A percentile compares a stretch with the other conserved stretches of the same genome.
These are phyloP conservation scores for Centroberyx gerrardi DNA, from an alignment of 2,797 vertebrate genomes.

Conservation along the genomic window DNA sequence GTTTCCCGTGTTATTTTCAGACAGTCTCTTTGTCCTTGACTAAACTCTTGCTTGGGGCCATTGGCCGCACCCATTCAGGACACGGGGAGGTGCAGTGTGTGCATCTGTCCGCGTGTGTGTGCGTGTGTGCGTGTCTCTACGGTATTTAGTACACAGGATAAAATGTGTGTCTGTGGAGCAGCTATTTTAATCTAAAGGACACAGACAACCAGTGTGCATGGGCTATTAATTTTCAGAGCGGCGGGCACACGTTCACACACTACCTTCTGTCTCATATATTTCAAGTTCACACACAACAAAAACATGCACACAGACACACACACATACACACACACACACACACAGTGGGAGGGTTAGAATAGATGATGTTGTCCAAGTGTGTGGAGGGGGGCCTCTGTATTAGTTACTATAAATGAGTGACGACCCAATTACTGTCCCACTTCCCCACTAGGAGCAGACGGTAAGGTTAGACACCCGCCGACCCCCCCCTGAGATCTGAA, in stretches of 20 bases:
- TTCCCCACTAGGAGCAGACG: conserved; percentile 74
- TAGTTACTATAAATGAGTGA: conserved; percentile 80
- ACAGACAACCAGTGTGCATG: conserved; percentile 36
- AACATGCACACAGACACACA: neutral
- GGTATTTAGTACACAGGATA: conserved; percentile 36
- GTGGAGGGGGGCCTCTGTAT: conserved; percentile 53
- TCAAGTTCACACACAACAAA: conserved; percentile 24
- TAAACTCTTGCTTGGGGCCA: conserved; percentile 14
- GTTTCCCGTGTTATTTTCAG: conserved; percentile 58
- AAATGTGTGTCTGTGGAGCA: conserved; percentile 67
- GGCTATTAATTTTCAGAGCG: conserved; percentile 54
- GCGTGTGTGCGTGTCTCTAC: neutral
- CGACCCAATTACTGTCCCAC: conserved; percentile 85
- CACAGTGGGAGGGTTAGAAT: conserved; percentile 58
- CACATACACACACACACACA: neutral
- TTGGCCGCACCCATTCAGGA: conserved; percentile 35
- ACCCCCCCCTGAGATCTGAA: conserved; percentile 47
- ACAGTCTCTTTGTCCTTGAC: conserved; percentile 46
- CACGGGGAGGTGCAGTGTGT: conserved; percentile 28
- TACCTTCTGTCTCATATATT: conserved; percentile 39
- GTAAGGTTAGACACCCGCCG: conserved; percentile 65
- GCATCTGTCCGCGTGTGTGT: conserved; percentile 25
- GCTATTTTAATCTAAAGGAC: conserved; percentile 71
- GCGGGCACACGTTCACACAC: conserved; percentile 37
- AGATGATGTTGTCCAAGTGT: conserved; percentile 65